These are phyloP conservation scores for Diabrotica balteata DNA, from an alignment of 2,888 invertebrate genomes.

Conservation along the genomic window DNA sequence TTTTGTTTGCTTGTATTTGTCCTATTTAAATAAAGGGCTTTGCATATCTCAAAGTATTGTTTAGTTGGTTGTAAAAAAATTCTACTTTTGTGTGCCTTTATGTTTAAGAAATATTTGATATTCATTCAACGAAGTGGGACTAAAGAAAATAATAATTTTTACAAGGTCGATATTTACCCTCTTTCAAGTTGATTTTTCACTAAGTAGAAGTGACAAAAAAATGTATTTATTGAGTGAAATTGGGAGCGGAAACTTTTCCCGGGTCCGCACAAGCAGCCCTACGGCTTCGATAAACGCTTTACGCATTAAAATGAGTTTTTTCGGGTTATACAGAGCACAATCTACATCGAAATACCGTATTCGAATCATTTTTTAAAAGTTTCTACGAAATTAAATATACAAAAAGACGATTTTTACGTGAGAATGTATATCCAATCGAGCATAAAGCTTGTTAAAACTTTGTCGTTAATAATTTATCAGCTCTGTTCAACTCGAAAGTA, in stretches of 20 bases:
- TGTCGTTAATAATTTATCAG: too few relatives aligned
- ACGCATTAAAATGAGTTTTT: constrained; percentile 30
- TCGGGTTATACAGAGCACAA: constrained; percentile 15
- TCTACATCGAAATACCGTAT: constrained; percentile 18
- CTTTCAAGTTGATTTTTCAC: constrained; percentile 22
- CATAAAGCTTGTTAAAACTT: too few relatives aligned
- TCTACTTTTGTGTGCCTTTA: too few relatives aligned
- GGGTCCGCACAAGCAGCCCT: constrained; percentile 7
- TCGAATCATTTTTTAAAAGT: constrained; percentile 24
- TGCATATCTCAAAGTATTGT: too few relatives aligned
- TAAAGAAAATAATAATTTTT: constrained; percentile 16
- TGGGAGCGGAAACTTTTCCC: constrained; percentile 18
- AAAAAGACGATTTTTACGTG: constrained; percentile 16
- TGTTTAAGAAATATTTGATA: constrained; percentile 4
- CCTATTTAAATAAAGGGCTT: too few relatives aligned
- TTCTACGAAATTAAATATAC: constrained; percentile 23
- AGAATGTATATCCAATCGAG: too few relatives aligned
- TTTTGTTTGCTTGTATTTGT: too few relatives aligned
- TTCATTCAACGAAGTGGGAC: constrained; percentile 7
- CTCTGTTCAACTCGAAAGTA: too few relatives aligned
- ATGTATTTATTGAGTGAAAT: constrained; percentile 28
- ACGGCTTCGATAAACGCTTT: constrained; percentile 20
- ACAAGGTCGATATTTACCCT: constrained; percentile 27
- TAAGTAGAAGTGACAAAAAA: constrained; percentile 27
- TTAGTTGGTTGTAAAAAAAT: too few relatives aligned